Conservation (phyloP, 2,113 vertebrate genomes). For the Erinaceus europaeus region DNA sequence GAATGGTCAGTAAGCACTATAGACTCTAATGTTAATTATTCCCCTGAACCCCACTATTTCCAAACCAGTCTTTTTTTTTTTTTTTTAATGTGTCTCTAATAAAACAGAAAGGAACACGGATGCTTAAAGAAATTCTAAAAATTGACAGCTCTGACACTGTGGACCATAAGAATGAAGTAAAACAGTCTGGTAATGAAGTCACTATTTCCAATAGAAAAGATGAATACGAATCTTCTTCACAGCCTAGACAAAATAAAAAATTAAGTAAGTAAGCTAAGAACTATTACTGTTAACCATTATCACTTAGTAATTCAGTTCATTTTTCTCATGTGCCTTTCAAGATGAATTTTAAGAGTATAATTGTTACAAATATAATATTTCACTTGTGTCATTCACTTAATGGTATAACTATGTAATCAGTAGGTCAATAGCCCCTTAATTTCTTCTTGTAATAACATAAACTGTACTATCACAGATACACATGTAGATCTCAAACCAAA, state of each 20-base stretch:
- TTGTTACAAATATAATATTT: background rate
- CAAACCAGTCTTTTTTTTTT: slow-evolving; percentile 41
- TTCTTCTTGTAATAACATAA: slow-evolving; percentile 13
- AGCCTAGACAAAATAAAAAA: slow-evolving; percentile 88
- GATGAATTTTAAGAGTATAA: background rate
- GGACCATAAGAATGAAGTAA: slow-evolving; percentile 79
- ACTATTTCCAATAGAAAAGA: slow-evolving; percentile 72
- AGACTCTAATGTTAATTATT: slow-evolving; percentile 15
- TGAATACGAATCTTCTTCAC: slow-evolving; percentile 79
- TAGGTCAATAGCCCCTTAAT: background rate
- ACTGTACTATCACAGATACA: background rate
- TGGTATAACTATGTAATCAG: background rate
- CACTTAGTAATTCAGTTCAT: background rate
- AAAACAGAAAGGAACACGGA: slow-evolving; percentile 93
- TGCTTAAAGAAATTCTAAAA: slow-evolving; percentile 98
- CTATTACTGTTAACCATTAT: slow-evolving; percentile 23
- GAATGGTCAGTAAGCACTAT: slow-evolving; percentile 15
- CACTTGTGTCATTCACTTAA: background rate
- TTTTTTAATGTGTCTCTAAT: no score
- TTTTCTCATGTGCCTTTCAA: background rate
- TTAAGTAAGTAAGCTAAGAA: slow-evolving; percentile 83
- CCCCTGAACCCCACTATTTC: background rate
- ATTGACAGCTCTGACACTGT: slow-evolving; percentile 86
- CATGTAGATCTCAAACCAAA: background rate
- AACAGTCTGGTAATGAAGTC: slow-evolving; percentile 64